Conservation (phyloP, 2,888 invertebrate species). For the Alcis repandata region DNA sequence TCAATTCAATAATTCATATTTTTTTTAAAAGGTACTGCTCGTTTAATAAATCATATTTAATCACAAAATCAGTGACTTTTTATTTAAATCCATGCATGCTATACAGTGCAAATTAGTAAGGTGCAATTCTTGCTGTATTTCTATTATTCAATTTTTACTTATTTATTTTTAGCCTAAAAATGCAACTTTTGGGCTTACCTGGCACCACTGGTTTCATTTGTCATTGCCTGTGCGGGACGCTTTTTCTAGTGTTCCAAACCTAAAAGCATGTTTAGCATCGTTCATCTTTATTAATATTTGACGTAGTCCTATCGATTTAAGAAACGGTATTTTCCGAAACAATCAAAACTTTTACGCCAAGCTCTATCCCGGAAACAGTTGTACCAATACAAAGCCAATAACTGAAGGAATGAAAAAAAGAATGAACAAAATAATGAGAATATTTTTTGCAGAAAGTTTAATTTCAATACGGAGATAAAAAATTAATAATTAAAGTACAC, state of each 20-base stretch:
- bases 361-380: background rate
- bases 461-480: background rate
- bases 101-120: too few relatives aligned
- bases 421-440: background rate
- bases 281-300: background rate
- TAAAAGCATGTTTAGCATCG: background rate
- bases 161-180: too few relatives aligned
- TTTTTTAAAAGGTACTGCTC: too few relatives aligned
- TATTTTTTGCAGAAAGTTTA: background rate
- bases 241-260: background rate
- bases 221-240: slow-evolving; percentile 3
- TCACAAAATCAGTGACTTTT: too few relatives aligned
- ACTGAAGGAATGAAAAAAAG: background rate
- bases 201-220: background rate
- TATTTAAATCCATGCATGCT: too few relatives aligned
- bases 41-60: too few relatives aligned
- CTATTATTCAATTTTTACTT: too few relatives aligned
- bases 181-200: too few relatives aligned
- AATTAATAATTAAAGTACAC: background rate
- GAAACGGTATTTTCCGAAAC: slow-evolving; percentile 27
- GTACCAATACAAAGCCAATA: background rate
- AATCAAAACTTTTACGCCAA: background rate
- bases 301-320: background rate
- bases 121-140: too few relatives aligned
- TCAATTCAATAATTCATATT: too few relatives aligned